These are phyloP conservation scores for Genyomyrus donnyi DNA, from an alignment of 2,113 vertebrate genomes.

Conservation along the genomic window DNA sequence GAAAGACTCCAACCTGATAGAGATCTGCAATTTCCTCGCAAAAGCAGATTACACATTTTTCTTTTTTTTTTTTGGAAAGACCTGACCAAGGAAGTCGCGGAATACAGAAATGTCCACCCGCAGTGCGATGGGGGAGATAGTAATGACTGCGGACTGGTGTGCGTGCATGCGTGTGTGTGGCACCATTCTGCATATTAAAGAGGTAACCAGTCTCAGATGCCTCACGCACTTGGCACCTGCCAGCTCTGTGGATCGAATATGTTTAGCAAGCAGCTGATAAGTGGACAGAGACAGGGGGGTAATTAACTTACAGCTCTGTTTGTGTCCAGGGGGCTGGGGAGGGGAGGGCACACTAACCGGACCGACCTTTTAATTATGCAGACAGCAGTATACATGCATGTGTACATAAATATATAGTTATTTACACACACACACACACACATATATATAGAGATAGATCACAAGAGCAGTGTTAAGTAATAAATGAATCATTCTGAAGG, in stretches of 20 bases:
- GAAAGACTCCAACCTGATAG: constrained; percentile 6
- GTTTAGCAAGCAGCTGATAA: constrained; percentile 9
- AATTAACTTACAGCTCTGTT: not conserved
- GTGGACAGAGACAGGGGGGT: not conserved
- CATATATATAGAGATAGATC: not conserved
- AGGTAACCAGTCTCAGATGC: not conserved
- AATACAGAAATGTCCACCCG: constrained; percentile 13
- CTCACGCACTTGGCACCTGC: not conserved
- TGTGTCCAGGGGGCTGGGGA: not conserved
- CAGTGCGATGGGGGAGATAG: not conserved
- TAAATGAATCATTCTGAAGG: not conserved
- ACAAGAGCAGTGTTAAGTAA: not conserved
- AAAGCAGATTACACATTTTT: constrained; percentile 13
- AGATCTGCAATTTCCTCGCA: constrained; percentile 16
- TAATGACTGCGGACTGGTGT: not conserved
- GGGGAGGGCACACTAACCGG: not conserved
- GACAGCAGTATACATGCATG: not conserved
- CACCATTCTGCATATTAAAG: not conserved
- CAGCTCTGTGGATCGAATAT: constrained; percentile 3
- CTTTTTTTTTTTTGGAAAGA: constrained; percentile 6
- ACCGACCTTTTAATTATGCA: not conserved
- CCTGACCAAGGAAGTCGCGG: not conserved
- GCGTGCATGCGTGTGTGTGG: not conserved
- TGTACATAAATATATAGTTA: not conserved
- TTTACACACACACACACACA: not conserved